A percentile compares a stretch with the other conserved stretches of the same genome.
These are phyloP conservation scores for Peromyscus melanophrys DNA, from an alignment of 2,797 vertebrate species.

Conservation along the genomic window DNA sequence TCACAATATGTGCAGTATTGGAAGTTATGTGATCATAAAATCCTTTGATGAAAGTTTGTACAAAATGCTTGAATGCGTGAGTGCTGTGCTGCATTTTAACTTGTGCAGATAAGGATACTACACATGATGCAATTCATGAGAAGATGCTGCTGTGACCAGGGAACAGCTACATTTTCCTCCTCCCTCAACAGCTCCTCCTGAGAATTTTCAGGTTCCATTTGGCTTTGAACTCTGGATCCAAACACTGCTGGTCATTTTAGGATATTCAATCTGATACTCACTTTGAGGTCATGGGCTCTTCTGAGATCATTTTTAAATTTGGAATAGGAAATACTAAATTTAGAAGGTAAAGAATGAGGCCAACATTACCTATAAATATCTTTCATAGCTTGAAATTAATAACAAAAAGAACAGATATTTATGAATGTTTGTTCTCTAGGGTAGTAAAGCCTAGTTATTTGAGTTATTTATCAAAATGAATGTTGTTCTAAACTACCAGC, in stretches of 20 bases:
- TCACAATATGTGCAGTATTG: not conserved
- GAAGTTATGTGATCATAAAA: not conserved
- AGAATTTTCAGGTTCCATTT: slow-evolving; percentile 50
- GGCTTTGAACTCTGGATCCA: slow-evolving; percentile 49
- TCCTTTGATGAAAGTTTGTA: not conserved
- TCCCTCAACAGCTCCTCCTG: not conserved
- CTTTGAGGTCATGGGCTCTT: slow-evolving; percentile 27
- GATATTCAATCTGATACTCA: not conserved
- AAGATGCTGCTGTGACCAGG: slow-evolving; percentile 17
- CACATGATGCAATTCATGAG: not conserved
- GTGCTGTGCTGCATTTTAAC: slow-evolving; percentile 9
- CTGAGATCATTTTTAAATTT: slow-evolving; percentile 40
- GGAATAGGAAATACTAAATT: slow-evolving; percentile 42
- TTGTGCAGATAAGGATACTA: not conserved
- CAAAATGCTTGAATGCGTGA: not conserved
- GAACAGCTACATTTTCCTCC: not conserved
- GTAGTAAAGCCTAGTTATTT: not conserved
- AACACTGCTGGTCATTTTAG: slow-evolving; percentile 43
- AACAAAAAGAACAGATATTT: slow-evolving; percentile 18
- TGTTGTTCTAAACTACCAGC: not conserved
- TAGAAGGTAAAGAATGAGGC: slow-evolving; percentile 14
- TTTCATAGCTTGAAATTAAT: slow-evolving; percentile 34
- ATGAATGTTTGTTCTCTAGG: not conserved
- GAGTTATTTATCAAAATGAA: not conserved
- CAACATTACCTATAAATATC: slow-evolving; percentile 19